These are phyloP conservation scores for Pelmatolapia mariae DNA, from an alignment of 2,113 vertebrate genomes.

Conservation along the genomic window DNA sequence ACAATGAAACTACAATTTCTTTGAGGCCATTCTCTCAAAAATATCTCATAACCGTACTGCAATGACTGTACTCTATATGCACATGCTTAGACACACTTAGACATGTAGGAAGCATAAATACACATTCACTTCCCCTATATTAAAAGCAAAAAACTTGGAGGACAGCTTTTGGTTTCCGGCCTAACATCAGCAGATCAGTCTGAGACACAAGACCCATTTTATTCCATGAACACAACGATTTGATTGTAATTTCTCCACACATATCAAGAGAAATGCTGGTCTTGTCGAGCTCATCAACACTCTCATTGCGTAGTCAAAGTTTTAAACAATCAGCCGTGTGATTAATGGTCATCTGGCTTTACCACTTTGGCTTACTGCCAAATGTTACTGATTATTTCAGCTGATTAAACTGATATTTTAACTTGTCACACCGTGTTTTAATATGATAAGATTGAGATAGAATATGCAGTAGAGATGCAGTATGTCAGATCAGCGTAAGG, in stretches of 20 bases:
- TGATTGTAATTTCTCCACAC: background rate
- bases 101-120: background rate
- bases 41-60: background rate
- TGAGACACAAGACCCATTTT: background rate
- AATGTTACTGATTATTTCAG: background rate
- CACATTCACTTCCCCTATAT: background rate
- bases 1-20: background rate
- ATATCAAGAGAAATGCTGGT: background rate
- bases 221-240: background rate
- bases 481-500: background rate
- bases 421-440: background rate
- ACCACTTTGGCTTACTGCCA: background rate
- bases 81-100: background rate
- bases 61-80: background rate
- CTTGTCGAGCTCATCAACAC: background rate
- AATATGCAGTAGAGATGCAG: background rate
- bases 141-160: background rate
- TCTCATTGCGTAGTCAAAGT: background rate
- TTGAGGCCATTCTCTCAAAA: background rate
- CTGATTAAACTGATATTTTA: background rate
- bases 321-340: background rate
- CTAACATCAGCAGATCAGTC: background rate
- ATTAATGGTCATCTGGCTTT: background rate
- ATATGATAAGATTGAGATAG: background rate
- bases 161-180: background rate